These are phyloP conservation scores for human DNA, from an alignment of 2,113 vertebrate genomes.

Conservation along the genomic window DNA sequence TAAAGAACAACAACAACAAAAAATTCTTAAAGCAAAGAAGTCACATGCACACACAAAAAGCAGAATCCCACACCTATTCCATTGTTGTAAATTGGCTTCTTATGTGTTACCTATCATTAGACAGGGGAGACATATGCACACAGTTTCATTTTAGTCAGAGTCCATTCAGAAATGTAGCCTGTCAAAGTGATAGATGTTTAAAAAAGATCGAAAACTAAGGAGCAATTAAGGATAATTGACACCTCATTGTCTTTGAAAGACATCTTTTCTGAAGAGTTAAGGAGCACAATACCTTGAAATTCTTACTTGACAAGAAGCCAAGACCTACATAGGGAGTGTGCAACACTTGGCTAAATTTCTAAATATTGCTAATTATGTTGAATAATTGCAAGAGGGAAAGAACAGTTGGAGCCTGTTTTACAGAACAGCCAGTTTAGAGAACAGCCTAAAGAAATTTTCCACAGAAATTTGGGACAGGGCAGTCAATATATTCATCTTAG, in stretches of 20 bases:
- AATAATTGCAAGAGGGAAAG: slow-evolving; percentile 10
- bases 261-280: slow-evolving; percentile 27
- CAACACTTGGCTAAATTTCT: slow-evolving; percentile 21
- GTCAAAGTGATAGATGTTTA: slow-evolving; percentile 38
- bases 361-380: slow-evolving; percentile 42
- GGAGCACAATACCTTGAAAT: neutral
- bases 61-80: neutral
- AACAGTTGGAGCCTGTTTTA: neutral
- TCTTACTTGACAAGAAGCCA: slow-evolving; percentile 26
- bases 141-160: neutral
- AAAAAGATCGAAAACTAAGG: slow-evolving; percentile 31
- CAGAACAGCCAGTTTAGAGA: neutral
- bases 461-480: neutral
- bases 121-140: neutral
- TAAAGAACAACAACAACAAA: neutral
- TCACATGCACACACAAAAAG: neutral
- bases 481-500: neutral
- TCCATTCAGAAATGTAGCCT: neutral
- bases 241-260: slow-evolving; percentile 41
- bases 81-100: neutral
- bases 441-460: neutral
- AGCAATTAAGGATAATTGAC: slow-evolving; percentile 54
- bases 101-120: neutral
- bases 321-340: neutral
- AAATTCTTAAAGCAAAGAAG: neutral